These are phyloP conservation scores for Cryptoleucopteryx plumbea DNA, from an alignment of 2,113 vertebrate species.

Conservation along the genomic window DNA sequence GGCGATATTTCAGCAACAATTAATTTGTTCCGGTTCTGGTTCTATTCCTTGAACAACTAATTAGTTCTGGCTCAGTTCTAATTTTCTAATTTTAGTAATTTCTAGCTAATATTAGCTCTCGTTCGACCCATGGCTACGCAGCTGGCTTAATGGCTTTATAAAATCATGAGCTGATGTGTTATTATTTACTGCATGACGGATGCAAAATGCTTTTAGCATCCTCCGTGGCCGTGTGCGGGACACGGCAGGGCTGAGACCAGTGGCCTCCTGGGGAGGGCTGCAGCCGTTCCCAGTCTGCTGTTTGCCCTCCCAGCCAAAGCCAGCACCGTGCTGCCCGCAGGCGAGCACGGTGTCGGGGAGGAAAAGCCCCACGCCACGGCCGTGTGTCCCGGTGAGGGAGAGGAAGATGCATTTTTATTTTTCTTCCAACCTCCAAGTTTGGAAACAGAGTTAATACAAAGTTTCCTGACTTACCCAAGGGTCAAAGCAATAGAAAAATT, in stretches of 20 bases:
- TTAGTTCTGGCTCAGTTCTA: constrained; percentile 37
- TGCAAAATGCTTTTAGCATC: not conserved
- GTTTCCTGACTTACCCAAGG: not conserved
- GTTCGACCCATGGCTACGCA: not conserved
- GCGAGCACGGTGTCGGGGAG: accelerated
- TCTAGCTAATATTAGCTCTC: constrained; percentile 45
- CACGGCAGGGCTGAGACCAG: not conserved
- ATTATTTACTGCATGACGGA: not conserved
- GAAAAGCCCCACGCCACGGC: not conserved
- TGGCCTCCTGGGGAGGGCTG: not conserved
- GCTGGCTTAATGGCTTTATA: not conserved
- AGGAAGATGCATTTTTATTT: not conserved
- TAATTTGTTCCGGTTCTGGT: constrained; percentile 61
- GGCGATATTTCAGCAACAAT: not conserved
- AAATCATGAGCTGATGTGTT: not conserved
- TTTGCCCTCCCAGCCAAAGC: not conserved
- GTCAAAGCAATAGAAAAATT: constrained; percentile 4
- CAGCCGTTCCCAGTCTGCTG: not conserved
- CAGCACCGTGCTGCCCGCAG: not conserved
- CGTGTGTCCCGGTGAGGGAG: not conserved
- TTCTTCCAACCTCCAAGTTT: not conserved
- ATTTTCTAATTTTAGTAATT: constrained; percentile 54
- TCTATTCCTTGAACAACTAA: constrained; percentile 38
- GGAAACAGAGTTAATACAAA: not conserved
- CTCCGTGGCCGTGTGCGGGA: accelerated